These are phyloP conservation scores for Eudyptes chrysolophus DNA, from an alignment of 2,113 vertebrate genomes.

Conservation along the genomic window DNA sequence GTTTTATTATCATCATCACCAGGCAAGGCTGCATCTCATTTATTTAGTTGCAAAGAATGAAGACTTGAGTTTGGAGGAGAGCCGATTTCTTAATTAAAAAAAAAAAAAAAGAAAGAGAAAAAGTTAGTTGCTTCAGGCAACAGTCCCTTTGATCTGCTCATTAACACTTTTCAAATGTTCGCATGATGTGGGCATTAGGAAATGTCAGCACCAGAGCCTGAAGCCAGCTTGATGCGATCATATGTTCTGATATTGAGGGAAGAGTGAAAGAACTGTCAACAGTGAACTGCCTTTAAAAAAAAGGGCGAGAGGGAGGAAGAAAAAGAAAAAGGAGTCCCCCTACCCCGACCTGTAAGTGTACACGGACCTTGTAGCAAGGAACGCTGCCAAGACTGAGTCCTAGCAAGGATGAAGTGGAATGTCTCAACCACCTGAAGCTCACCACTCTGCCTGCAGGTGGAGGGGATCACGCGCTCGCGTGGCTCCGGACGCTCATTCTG, in stretches of 20 bases:
- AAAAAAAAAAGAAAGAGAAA: background rate
- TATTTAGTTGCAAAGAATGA: constrained; percentile 60
- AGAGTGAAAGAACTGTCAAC: constrained; percentile 77
- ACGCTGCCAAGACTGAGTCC: background rate
- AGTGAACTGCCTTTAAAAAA: constrained; percentile 50
- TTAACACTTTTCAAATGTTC: constrained; percentile 77
- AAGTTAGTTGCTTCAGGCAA: constrained; percentile 75
- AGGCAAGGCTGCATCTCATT: constrained; percentile 64
- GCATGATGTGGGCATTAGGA: constrained; percentile 76
- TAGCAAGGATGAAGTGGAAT: background rate
- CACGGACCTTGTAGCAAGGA: background rate
- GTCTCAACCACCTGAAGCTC: background rate
- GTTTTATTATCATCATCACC: constrained; percentile 13
- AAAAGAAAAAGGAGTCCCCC: background rate
- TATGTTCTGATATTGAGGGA: constrained; percentile 71
- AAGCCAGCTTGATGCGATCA: constrained; percentile 74
- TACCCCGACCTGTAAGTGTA: background rate
- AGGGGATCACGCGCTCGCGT: accelerated
- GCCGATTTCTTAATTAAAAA: constrained; percentile 56
- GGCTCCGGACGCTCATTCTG: accelerated
- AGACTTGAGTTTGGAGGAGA: constrained; percentile 69
- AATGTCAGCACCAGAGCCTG: constrained; percentile 75
- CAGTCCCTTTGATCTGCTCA: constrained; percentile 78
- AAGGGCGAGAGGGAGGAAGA: accelerated
- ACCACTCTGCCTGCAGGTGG: background rate